Evolutionary conservation across 2,113 vertebrate species (phyloP).

Genomic region (Vicugna pacos): DNA sequence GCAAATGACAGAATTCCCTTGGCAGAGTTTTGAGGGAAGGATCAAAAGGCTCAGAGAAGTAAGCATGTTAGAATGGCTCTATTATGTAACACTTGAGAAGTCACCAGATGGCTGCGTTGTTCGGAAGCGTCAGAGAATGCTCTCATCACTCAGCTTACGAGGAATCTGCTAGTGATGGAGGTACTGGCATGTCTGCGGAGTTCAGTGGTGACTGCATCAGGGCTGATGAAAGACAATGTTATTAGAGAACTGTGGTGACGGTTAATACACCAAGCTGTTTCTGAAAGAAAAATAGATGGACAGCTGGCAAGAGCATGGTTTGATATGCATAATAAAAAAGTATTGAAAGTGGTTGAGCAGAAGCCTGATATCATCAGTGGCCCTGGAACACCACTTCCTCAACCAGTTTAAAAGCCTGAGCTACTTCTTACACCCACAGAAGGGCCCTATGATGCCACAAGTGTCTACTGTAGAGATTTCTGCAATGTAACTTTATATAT

Average conservation of each 20-base stretch:
- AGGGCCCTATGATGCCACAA: background rate
- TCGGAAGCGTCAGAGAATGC: background rate
- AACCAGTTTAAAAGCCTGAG: background rate
- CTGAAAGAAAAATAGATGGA: background rate
- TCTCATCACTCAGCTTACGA: background rate
- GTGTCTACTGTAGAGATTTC: background rate
- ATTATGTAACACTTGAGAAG: background rate
- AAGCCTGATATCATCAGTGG: background rate
- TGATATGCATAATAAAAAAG: background rate
- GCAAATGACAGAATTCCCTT: constrained; percentile 62
- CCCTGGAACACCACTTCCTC: background rate
- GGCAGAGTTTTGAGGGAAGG: constrained; percentile 38
- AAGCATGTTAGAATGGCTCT: background rate
- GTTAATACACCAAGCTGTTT: background rate
- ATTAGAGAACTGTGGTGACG: background rate
- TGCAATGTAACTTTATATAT: background rate
- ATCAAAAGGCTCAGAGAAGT: constrained; percentile 37
- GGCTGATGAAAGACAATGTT: background rate
- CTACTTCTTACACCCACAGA: background rate
- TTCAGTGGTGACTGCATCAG: background rate
- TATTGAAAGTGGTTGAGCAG: background rate
- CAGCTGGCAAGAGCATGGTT: background rate
- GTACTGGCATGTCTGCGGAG: background rate
- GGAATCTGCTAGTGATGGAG: background rate
- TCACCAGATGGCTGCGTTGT: background rate